Percentiles rank a stretch among this genome's conserved stretches.
phyloP scores from a whole-genome alignment of 2,113 vertebrate genomes.

The Ammodytes dubius region DNA sequence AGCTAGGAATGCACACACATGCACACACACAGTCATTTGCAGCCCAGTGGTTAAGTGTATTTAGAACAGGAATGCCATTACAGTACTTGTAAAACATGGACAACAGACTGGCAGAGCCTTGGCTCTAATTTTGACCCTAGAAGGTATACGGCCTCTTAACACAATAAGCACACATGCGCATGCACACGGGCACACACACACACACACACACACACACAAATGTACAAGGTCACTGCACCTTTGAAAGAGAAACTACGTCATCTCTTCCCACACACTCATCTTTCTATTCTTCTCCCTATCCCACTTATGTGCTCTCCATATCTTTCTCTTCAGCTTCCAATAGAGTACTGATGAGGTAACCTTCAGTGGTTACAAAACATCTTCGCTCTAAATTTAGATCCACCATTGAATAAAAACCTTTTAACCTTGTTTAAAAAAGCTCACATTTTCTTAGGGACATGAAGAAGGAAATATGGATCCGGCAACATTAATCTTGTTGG shows the following conservation, averaged over 20 bases:
- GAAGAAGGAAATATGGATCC: not conserved
- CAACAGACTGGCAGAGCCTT: slow-evolving; percentile 43
- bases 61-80: slow-evolving; percentile 65
- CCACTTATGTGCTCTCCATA: not conserved
- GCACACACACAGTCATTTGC: slow-evolving; percentile 9
- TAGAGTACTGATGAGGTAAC: not conserved
- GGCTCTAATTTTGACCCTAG: slow-evolving; percentile 58
- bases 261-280: slow-evolving; percentile 19
- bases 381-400: not conserved
- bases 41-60: slow-evolving; percentile 40
- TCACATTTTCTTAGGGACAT: not conserved
- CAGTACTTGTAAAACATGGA: slow-evolving; percentile 63
- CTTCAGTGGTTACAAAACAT: not conserved
- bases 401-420: not conserved
- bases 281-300: not conserved
- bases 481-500: not conserved
- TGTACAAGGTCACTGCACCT: slow-evolving; percentile 8
- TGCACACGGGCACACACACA: slow-evolving; percentile 1
- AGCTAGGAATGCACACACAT: slow-evolving; percentile 52
- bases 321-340: slow-evolving; percentile 3
- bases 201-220: slow-evolving; percentile 18
- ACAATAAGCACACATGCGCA: slow-evolving; percentile 9
- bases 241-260: slow-evolving; percentile 23
- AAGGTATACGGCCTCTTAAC: slow-evolving; percentile 49
- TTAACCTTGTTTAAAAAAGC: not conserved